Conservation (phyloP, 92 coral and sea anemone species). For the Plumapathes pennacea region DNA sequence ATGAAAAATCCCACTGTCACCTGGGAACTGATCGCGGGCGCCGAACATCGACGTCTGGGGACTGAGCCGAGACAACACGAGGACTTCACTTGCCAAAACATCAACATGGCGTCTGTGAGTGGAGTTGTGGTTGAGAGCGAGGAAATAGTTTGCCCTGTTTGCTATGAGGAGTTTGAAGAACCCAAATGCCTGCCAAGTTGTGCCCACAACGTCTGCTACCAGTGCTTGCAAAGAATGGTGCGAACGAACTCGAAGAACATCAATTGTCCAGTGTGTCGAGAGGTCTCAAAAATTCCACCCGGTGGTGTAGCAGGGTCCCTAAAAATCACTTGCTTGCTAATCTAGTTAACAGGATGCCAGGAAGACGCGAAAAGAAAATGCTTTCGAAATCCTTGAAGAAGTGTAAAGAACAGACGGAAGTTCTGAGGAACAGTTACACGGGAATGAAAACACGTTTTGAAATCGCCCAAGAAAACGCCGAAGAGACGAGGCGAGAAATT, state of each 20-base stretch:
- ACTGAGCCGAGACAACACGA: too few species aligned
- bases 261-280: conserved; percentile 50
- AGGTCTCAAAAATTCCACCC: conserved; percentile 17
- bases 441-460: conserved; percentile 23
- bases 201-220: conserved; percentile 54
- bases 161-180: conserved; percentile 55
- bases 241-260: neutral
- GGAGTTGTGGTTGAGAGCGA: too few species aligned
- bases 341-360: conserved; percentile 39
- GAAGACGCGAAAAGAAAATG: conserved; percentile 37
- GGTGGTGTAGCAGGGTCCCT: conserved; percentile 38
- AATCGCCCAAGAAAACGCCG: conserved; percentile 10
- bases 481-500: conserved; percentile 8
- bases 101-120: too few species aligned
- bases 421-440: conserved; percentile 9
- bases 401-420: conserved; percentile 14
- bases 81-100: too few species aligned
- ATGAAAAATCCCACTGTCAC: too few species aligned
- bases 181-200: conserved; percentile 60
- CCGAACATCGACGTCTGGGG: too few species aligned
- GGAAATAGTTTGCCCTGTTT: conserved; percentile 61
- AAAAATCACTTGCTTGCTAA: conserved; percentile 39
- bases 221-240: conserved; percentile 27
- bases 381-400: conserved; percentile 15
- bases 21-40: too few species aligned